Base-by-base conservation (phyloP, 2,888 invertebrate genomes). In the Harpalus rubripes region DNA sequence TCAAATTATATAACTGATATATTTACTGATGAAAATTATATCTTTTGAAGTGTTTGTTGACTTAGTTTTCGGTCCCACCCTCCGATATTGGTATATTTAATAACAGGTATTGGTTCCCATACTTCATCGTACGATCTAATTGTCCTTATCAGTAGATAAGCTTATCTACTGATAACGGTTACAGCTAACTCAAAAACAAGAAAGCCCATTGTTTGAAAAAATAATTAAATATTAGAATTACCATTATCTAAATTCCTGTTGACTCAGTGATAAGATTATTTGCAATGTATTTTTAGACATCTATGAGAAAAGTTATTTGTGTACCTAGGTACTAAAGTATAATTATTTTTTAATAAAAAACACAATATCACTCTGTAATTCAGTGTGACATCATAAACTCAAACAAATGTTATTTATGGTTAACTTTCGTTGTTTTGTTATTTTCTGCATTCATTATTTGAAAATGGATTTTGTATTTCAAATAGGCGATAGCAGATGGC, bases 141-240 rank as follows among this genome's bases (percentile, higher is more conserved):
- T 59, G 59, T 59, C 3, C n/a, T 59, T 59, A 59, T 59, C 59
- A 59, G 59, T 59, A 18, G 59, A 59, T 59, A 59, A 16, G 8
- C 16, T 59, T 59, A 59, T 59, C 59, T 4, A 59, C 59, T 59
- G 59, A 59, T 59, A 59, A 59, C 12, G 59, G 18, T 59, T 7
- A 59, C 59, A 18, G 59, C 59, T 59, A 59, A 59, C 16, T 59
- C 18, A 63, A 63, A 63, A 63, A 63, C 63, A 63, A 22, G 63
- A 18, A 22, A 63, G 22, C 5, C 59, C 22, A 63, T 63, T 63
- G 63, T 63, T 63, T 18, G 26, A 63, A 63, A 63, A 63, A 63
- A 22, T 63, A 63, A 63, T 63, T 63, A 63, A 63, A 63, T 26
- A 63, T 63, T 63, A 63, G 63, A 63, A 63, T 63, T 63, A 10